Conservation (phyloP, 2,113 vertebrate genomes). For the Sceloporus undulatus region DNA sequence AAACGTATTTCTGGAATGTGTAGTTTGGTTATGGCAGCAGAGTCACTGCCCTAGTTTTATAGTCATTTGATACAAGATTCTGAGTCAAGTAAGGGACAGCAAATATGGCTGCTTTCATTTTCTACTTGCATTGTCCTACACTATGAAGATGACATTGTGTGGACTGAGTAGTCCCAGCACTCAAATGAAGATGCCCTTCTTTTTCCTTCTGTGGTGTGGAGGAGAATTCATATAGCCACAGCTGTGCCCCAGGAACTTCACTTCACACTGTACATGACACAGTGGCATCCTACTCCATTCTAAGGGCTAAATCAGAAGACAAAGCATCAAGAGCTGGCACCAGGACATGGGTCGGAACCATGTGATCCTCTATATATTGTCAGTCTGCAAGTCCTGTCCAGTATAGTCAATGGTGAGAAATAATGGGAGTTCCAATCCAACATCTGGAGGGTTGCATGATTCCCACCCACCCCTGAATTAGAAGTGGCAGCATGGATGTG, state of each 20-base stretch:
- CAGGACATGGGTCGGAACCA: not conserved
- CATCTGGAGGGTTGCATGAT: not conserved
- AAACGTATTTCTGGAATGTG: too few relatives aligned
- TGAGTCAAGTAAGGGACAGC: not conserved
- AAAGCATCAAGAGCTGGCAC: not conserved
- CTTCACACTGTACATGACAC: too few relatives aligned
- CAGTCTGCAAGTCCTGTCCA: not conserved
- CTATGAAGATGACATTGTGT: not conserved
- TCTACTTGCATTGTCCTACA: too few relatives aligned
- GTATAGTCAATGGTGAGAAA: not conserved
- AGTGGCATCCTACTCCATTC: too few relatives aligned
- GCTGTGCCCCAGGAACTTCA: too few relatives aligned
- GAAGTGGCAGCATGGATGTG: not conserved
- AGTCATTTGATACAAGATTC: not conserved
- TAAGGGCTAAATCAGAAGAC: too few relatives aligned
- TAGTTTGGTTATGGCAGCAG: conserved; percentile 6
- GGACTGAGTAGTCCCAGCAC: not conserved
- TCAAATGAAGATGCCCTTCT: too few relatives aligned
- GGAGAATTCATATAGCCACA: too few relatives aligned
- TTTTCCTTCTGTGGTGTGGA: too few relatives aligned
- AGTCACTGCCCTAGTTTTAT: not conserved
- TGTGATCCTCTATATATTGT: not conserved
- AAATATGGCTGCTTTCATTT: not conserved
- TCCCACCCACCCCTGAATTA: not conserved
- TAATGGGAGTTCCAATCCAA: not conserved